Base-by-base conservation (phyloP, 2,797 vertebrate species). In the Ctenochaetus hawaiiensis region DNA sequence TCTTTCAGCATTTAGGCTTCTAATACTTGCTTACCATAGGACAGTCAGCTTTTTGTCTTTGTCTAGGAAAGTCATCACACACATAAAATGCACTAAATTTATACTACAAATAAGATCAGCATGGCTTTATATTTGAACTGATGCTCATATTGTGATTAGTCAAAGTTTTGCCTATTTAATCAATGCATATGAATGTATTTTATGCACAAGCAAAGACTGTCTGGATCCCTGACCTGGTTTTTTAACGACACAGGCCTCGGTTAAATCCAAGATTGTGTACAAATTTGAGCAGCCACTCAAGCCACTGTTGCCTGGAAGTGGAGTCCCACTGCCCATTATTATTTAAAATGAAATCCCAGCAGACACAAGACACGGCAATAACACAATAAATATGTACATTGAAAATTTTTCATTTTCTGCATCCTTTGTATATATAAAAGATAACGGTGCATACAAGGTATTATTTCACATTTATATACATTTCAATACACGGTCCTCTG, bases 401-500 rank as follows among this genome's bases (percentile, higher is more conserved):
- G 4, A 17, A 34, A 34, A 34, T 34, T 1, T 6, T 34, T 34
- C 30, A 34, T 34, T 34, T 34, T 34, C 30, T 34, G 0, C 30
- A 34, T 6, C 6, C 30, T 34, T 34, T 34, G 30, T 34, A 34
- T 34, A 6, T 34, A 34, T 26, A 26, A 26, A 7, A 34, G 30
- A 34, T 34, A 34, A 5, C 1, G 30, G 6, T 22, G 14, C 39
- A 53, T n/a, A 59, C 44, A 58, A 39, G 39, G 17, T 54, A 7
- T 48, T 34, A 59, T 72, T 49, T 58, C 13, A 39, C 12, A 37
- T 30, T 37, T 23, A 41, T 26, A 43, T 23, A 11, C 62, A 20
- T 49, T 70, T 51, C 47, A 60, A 13, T 71, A 45, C 13, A 37
- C 6, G 26, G 53, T 30, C 34, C 53, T 75, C 62, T 78, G 53